Evolutionary conservation across 2,888 invertebrate species (phyloP), one percentile per base, ranked within the genome.

Genomic region (Rhyacophila evoluta): DNA sequence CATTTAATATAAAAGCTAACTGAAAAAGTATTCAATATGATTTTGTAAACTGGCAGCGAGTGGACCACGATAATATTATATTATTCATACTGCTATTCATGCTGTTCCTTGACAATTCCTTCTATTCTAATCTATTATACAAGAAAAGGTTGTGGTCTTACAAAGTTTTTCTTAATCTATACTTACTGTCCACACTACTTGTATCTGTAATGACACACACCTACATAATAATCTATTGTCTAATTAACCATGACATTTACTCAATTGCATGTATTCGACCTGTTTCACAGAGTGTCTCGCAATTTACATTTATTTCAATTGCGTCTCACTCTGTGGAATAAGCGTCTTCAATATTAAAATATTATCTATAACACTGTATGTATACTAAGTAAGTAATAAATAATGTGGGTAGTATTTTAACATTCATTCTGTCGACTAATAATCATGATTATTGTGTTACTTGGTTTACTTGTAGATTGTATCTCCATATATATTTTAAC

Each of bases 21-120:
- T 72, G 72, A 38, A 38, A 38, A 33, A 72, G 19, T 76, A 39
- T 72, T 77, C 67, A 39, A 55, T 38, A 79, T 69, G 55, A 41
- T 74, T 74, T 77, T 74, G 37, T 70, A 36, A 72, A 79, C 33
- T 37, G 36, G 74, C 81, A 81, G 81, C 77, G 37, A 76, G 76
- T 77, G 78, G 78, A 80, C 79, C 80, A 80, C 55, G 25, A 55
- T 41, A 78, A 37, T 29, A 38, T 81, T 78, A 73, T 55, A 76
- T 74, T 74, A 67, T 41, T 41, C 33, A 5, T 15, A 67, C 36
- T 11, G 28, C 25, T 38, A 2, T 15, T 68, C 25, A 27, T 39
- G 39, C 12, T 39, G 8, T 39, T 75, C 11, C 19, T 69, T 55
- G 29, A 67, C 19, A 74, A n/a, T 69, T 69, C 68, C n/a, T 41